These are phyloP conservation scores for Myotis brandtii DNA, from an alignment of 2,113 vertebrate genomes.

Conservation along the genomic window DNA sequence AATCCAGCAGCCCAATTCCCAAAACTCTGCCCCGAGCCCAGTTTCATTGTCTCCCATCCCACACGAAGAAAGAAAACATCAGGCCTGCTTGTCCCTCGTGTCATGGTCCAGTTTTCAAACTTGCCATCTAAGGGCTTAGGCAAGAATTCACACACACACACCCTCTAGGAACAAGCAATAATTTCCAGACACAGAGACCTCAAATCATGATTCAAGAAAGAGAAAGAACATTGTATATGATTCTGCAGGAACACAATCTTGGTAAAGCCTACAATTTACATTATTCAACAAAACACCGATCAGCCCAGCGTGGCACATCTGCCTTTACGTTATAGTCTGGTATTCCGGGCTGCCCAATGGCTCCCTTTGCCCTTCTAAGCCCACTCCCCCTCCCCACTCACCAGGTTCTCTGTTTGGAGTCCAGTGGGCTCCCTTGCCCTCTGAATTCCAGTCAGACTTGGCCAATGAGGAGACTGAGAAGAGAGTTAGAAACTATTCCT, in stretches of 20 bases:
- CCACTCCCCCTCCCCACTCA: rapidly evolving
- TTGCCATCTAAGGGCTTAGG: neutral
- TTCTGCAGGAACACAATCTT: neutral
- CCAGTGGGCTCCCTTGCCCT: neutral
- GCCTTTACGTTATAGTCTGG: rapidly evolving
- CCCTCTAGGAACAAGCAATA: neutral
- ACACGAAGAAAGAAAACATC: neutral
- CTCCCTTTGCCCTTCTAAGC: neutral
- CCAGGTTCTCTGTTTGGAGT: neutral
- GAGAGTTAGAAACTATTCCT: neutral
- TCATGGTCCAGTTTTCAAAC: neutral
- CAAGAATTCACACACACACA: neutral
- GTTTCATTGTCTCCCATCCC: neutral
- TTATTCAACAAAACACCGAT: neutral
- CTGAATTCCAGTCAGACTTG: neutral
- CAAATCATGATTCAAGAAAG: neutral
- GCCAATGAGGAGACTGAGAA: neutral
- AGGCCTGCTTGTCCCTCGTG: neutral
- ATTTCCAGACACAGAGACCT: neutral
- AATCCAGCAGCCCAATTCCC: neutral
- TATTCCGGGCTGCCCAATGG: neutral
- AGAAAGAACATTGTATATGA: neutral
- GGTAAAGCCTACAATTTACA: neutral
- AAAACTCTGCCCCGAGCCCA: neutral
- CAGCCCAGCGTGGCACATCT: neutral